Evolutionary conservation across 2,113 vertebrate species (phyloP).

Genomic region (Cyanistes caeruleus): DNA sequence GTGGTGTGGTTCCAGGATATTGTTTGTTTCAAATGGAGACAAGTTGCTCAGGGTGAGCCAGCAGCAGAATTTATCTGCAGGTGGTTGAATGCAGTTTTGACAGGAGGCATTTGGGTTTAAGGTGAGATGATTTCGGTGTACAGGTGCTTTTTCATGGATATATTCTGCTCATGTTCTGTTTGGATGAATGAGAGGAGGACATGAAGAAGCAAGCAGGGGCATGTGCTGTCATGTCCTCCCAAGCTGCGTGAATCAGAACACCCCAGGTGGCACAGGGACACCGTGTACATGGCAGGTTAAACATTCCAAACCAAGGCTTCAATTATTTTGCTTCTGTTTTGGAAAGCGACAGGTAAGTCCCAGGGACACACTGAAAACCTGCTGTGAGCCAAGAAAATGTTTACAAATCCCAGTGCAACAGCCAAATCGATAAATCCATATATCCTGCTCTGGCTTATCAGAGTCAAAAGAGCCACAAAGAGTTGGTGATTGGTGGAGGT

Average conservation of each 20-base stretch:
- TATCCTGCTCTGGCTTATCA: neutral
- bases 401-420: slow-evolving; percentile 12
- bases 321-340: neutral
- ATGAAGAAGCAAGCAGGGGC: neutral
- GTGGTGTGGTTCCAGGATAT: neutral
- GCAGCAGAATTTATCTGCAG: neutral
- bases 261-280: neutral
- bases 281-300: neutral
- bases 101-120: neutral
- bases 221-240: accelerated
- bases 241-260: accelerated
- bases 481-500: neutral
- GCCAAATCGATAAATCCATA: slow-evolving; percentile 7
- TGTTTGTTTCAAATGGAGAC: neutral
- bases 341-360: neutral
- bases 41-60: neutral
- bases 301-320: neutral
- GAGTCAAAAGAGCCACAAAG: neutral
- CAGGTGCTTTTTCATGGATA: neutral
- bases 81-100: neutral
- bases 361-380: neutral
- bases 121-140: neutral
- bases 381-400: neutral
- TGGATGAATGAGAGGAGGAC: neutral
- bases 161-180: neutral